Conservation (phyloP, 2,888 invertebrate genomes). For the Drosophila rubida region DNA sequence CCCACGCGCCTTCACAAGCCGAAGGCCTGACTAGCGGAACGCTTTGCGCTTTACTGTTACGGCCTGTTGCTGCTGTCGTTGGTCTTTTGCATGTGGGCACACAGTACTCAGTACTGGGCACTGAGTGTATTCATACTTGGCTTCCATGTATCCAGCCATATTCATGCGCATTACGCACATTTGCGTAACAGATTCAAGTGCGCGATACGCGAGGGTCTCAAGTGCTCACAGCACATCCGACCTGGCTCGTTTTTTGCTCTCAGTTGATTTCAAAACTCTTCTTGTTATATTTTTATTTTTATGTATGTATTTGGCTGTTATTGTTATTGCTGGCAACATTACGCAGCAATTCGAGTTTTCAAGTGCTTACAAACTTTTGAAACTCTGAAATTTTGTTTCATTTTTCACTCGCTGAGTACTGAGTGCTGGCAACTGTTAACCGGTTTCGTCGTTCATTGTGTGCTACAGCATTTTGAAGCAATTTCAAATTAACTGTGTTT, state of each 20-base stretch:
- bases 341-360: constrained; percentile 74
- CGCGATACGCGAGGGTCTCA: constrained; percentile 70
- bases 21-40: constrained; percentile 65
- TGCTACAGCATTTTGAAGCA: constrained; percentile 56
- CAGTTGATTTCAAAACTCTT: constrained; percentile 21
- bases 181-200: constrained; percentile 78
- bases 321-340: constrained; percentile 50
- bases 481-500: constrained; percentile 78
- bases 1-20: constrained; percentile 63
- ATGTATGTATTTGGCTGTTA: constrained; percentile 19
- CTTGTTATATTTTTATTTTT: constrained; percentile 41
- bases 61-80: constrained; percentile 19
- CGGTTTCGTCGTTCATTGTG: constrained; percentile 58
- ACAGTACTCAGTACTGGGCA: constrained; percentile 7
- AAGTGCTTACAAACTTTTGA: constrained; percentile 62
- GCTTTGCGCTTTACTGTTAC: constrained; percentile 64
- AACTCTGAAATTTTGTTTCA: constrained; percentile 69
- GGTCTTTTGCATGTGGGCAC: constrained; percentile 50
- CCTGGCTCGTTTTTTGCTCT: constrained; percentile 17
- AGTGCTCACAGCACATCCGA: constrained; percentile 60
- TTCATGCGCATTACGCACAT: constrained; percentile 79
- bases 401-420: constrained; percentile 49
- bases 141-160: constrained; percentile 58
- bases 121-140: constrained; percentile 18
- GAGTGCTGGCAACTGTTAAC: constrained; percentile 50